phyloP scores from a whole-genome alignment of 2,888 invertebrate genomes.

The Chesias legatella region DNA sequence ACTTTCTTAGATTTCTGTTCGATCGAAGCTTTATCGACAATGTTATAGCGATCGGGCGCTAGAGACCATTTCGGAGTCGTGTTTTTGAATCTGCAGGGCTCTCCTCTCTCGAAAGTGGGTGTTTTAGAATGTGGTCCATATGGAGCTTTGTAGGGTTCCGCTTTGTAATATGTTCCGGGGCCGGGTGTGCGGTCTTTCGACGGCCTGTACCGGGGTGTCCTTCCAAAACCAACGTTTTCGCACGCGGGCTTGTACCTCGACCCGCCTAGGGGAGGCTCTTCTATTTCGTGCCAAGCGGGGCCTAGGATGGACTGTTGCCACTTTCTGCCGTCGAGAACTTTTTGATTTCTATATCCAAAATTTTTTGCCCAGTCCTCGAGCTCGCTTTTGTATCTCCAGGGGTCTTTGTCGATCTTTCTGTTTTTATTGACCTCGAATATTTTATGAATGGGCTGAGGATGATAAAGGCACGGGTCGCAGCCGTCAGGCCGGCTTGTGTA shows the following conservation, averaged over 20 bases:
- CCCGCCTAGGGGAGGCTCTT: slow-evolving; percentile 18
- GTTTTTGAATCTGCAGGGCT: slow-evolving; percentile 61
- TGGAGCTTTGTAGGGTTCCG: slow-evolving; percentile 49
- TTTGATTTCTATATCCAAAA: slow-evolving; percentile 65
- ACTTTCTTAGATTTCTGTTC: slow-evolving; percentile 58
- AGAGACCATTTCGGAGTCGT: slow-evolving; percentile 50
- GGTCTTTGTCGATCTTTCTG: slow-evolving; percentile 44
- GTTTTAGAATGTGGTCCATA: slow-evolving; percentile 56
- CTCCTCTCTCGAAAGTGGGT: slow-evolving; percentile 57
- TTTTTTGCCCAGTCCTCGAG: slow-evolving; percentile 65
- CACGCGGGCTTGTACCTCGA: slow-evolving; percentile 46
- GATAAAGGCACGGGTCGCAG: slow-evolving; percentile 60
- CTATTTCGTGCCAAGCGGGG: slow-evolving; percentile 57
- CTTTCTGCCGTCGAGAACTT: slow-evolving; percentile 42
- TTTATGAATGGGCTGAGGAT: slow-evolving; percentile 42
- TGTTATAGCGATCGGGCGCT: slow-evolving; percentile 61
- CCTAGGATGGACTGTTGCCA: slow-evolving; percentile 54
- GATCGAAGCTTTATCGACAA: slow-evolving; percentile 55
- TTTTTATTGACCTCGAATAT: slow-evolving; percentile 46
- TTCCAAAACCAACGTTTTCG: slow-evolving; percentile 58
- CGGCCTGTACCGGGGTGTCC: slow-evolving; percentile 42
- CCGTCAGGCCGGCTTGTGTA: slow-evolving; percentile 40
- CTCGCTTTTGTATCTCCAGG: slow-evolving; percentile 62
- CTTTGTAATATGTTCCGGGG: slow-evolving; percentile 61
- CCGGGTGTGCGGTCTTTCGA: slow-evolving; percentile 42